Evolutionary conservation across 2,888 invertebrate genomes (phyloP).

Genomic region (Eristalis intricaria): DNA sequence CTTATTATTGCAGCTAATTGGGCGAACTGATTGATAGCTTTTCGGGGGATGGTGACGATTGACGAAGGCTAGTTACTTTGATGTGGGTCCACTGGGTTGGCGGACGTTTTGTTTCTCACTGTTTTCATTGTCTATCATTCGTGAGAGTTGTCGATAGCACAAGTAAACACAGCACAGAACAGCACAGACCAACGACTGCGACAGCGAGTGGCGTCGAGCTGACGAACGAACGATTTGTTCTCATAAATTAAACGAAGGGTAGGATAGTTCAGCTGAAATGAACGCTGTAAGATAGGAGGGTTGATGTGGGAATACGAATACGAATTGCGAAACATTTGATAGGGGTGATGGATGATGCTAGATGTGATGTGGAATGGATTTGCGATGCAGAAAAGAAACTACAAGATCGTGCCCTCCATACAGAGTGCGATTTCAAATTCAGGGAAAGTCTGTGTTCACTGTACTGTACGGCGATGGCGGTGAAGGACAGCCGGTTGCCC

Average conservation of each 20-base stretch:
- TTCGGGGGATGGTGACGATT: constrained; percentile 47
- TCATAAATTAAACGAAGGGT: constrained; percentile 49
- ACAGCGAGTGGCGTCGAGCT: constrained; percentile 18
- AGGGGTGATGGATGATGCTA: constrained; percentile 2
- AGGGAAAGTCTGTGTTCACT: not conserved
- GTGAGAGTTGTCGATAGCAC: not conserved
- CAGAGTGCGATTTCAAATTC: not conserved
- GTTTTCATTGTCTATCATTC: constrained; percentile 19
- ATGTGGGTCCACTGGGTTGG: not conserved
- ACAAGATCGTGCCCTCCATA: not conserved
- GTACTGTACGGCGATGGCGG: not conserved
- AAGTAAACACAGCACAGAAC: too few relatives aligned
- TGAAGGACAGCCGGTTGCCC: not conserved
- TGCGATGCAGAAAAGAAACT: not conserved
- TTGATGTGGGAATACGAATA: constrained; percentile 46
- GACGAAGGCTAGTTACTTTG: constrained; percentile 12
- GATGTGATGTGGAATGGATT: not conserved
- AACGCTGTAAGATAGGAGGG: not conserved
- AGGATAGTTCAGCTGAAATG: constrained; percentile 1
- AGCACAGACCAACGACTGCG: not conserved
- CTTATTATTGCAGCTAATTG: constrained; percentile 76
- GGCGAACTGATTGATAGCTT: constrained; percentile 74
- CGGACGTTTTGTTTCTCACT: constrained; percentile 48
- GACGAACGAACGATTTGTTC: constrained; percentile 44
- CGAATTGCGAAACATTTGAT: constrained; percentile 12